Evolutionary conservation across 2,113 vertebrate genomes (phyloP).

Genomic region (Psittacula cyanocephala): DNA sequence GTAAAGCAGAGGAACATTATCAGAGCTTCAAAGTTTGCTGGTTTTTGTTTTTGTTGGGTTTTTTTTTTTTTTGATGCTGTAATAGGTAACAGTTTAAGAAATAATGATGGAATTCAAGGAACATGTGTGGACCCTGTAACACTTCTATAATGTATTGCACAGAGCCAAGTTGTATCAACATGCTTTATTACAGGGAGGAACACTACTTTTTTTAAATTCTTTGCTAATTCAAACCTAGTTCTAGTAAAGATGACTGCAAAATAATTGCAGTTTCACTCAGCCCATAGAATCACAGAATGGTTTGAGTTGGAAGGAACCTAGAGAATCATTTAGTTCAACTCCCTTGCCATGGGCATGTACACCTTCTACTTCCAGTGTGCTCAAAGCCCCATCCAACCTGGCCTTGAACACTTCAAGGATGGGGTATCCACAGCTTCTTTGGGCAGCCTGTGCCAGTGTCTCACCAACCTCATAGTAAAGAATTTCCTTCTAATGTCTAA

Average conservation of each 20-base stretch:
- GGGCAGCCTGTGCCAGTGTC: neutral
- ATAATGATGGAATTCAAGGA: neutral
- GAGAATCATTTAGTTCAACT: neutral
- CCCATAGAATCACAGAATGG: neutral
- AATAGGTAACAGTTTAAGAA: neutral
- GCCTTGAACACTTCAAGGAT: neutral
- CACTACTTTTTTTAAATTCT: neutral
- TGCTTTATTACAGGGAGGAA: neutral
- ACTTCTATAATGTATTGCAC: neutral
- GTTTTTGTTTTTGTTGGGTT: neutral
- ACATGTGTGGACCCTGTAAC: neutral
- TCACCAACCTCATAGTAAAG: neutral
- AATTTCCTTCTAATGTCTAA: neutral
- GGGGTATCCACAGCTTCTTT: neutral
- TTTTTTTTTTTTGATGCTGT: neutral
- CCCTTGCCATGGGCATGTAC: neutral
- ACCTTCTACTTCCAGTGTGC: neutral
- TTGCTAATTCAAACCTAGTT: neutral
- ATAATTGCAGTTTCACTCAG: neutral
- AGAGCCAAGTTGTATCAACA: neutral
- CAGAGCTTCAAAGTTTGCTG: neutral
- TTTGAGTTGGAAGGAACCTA: neutral
- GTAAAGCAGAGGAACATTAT: neutral
- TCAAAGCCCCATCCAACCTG: neutral
- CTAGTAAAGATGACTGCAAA: neutral